phyloP scores from a whole-genome alignment of 2,888 invertebrate species.

The Aethes cnicana region DNA sequence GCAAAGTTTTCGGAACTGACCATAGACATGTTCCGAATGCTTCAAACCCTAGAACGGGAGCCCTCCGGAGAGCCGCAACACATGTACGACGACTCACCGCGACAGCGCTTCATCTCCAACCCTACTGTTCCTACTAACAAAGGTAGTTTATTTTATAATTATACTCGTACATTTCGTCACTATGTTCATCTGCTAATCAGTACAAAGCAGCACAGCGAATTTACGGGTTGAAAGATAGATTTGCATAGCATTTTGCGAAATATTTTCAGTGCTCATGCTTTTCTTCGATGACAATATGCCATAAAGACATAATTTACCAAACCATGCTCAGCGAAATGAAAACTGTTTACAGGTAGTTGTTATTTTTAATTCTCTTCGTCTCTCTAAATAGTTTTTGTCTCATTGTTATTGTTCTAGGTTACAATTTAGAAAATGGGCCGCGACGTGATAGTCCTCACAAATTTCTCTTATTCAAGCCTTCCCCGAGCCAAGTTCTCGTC shows the following conservation, averaged over 20 bases:
- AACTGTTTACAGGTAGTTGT: too few relatives aligned
- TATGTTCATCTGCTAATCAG: too few relatives aligned
- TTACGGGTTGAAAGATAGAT: too few relatives aligned
- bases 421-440: slow-evolving; percentile 39
- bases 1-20: slow-evolving; percentile 98
- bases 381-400: not conserved
- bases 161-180: too few relatives aligned
- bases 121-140: slow-evolving; percentile 62
- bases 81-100: slow-evolving; percentile 76
- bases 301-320: not conserved
- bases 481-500: slow-evolving; percentile 95
- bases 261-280: too few relatives aligned
- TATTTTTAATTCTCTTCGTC: too few relatives aligned
- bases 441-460: slow-evolving; percentile 92
- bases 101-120: slow-evolving; percentile 78
- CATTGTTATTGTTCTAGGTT: slow-evolving; percentile 38
- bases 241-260: too few relatives aligned
- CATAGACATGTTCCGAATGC: slow-evolving; percentile 98
- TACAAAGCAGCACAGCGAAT: too few relatives aligned
- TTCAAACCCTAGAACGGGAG: slow-evolving; percentile 96
- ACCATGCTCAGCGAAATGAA: not conserved
- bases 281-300: too few relatives aligned
- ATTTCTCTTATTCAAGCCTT: slow-evolving; percentile 97
- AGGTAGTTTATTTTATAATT: slow-evolving; percentile 49
- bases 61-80: slow-evolving; percentile 91